Conservation (phyloP, 2,888 invertebrate genomes). For the Drosophila acutilabella region DNA sequence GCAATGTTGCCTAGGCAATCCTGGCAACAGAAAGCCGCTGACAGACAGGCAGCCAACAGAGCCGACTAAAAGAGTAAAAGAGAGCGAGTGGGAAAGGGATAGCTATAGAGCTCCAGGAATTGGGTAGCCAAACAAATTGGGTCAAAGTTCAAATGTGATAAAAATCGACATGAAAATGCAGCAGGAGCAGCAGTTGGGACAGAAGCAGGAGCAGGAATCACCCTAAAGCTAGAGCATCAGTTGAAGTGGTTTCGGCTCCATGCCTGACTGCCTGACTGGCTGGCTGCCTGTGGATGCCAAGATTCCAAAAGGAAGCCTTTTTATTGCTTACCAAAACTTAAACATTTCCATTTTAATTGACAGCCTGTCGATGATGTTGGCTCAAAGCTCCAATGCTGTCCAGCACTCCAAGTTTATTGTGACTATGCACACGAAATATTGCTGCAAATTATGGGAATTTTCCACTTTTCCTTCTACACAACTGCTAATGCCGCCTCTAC, state of each 20-base stretch:
- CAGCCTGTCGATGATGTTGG: conserved; percentile 75
- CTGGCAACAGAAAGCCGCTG: conserved; percentile 40
- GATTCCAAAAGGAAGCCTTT: conserved; percentile 34
- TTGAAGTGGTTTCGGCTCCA: conserved; percentile 51
- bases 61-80: neutral
- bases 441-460: conserved; percentile 50
- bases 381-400: conserved; percentile 50
- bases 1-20: conserved; percentile 47
- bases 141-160: conserved; percentile 82
- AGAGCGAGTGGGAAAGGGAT: neutral
- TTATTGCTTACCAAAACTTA: conserved; percentile 68
- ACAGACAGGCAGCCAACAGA: conserved; percentile 17
- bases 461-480: conserved; percentile 2
- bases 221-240: conserved; percentile 21
- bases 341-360: conserved; percentile 80
- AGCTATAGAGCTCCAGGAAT: conserved; percentile 54
- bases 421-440: conserved; percentile 58
- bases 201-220: neutral
- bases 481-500: neutral
- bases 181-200: conserved; percentile 32
- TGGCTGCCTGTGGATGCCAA: conserved; percentile 10
- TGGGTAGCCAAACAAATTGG: conserved; percentile 69
- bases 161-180: conserved; percentile 71
- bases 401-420: conserved; percentile 53
- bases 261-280: conserved; percentile 39